Percentiles rank a stretch among this genome's conserved stretches.
Evolutionary conservation across 2,113 vertebrate genomes (phyloP).

Genomic region (Gavia stellata): DNA sequence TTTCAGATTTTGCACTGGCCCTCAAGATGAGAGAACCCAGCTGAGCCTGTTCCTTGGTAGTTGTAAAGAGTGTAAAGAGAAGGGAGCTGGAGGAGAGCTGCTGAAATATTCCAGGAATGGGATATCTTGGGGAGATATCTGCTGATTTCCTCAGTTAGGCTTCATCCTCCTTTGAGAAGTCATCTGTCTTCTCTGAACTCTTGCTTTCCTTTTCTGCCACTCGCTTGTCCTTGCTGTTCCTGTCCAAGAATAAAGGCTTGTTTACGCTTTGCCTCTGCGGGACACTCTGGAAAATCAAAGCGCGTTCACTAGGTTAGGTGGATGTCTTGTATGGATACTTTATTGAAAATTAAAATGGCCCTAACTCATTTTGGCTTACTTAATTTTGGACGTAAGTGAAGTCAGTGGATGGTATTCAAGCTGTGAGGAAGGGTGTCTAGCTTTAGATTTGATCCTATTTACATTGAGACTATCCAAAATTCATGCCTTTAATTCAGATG

Average conservation of each 20-base stretch:
- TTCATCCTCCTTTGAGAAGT: background rate
- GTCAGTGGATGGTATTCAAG: accelerated
- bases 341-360: background rate
- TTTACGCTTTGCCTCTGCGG: background rate
- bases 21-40: background rate
- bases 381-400: background rate
- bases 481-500: background rate
- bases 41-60: background rate
- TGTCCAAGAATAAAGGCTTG: background rate
- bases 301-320: accelerated
- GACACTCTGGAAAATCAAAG: background rate
- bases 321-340: background rate
- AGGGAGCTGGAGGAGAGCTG: background rate
- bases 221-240: accelerated
- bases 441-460: background rate
- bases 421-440: background rate
- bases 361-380: background rate
- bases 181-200: background rate
- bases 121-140: background rate
- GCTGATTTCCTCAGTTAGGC: background rate
- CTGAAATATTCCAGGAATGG: background rate
- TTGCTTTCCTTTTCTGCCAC: background rate
- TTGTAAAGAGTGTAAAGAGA: background rate
- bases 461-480: background rate
- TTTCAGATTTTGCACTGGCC: background rate